These are phyloP conservation scores for Zalophus californianus DNA, from an alignment of 2,797 vertebrate species.

Conservation along the genomic window DNA sequence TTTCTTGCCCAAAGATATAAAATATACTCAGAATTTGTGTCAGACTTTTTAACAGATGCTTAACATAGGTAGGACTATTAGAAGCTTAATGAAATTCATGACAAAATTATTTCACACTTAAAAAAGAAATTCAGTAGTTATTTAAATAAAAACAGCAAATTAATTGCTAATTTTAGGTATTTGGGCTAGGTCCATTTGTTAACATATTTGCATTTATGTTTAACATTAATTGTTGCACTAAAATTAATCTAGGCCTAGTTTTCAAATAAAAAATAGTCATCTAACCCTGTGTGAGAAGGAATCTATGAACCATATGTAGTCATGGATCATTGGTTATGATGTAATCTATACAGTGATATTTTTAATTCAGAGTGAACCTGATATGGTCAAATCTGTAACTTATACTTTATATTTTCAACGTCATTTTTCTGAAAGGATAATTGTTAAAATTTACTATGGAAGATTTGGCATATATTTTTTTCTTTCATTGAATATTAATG, in stretches of 20 bases:
- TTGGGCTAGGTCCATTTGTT: neutral
- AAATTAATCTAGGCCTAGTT: neutral
- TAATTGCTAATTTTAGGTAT: neutral
- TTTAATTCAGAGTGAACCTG: neutral
- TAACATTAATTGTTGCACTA: neutral
- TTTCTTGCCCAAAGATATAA: neutral
- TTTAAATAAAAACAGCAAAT: neutral
- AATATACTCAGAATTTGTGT: neutral
- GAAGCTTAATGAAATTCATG: neutral
- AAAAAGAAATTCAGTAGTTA: constrained; percentile 6
- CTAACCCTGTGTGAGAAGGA: neutral
- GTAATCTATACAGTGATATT: neutral
- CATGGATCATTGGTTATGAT: neutral
- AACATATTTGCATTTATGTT: neutral
- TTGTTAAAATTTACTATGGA: neutral
- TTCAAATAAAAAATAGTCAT: neutral
- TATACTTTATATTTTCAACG: neutral
- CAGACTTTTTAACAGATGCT: neutral
- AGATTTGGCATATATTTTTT: neutral
- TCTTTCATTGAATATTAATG: neutral
- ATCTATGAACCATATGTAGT: neutral
- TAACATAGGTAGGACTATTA: neutral
- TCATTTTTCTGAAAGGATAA: constrained; percentile 44
- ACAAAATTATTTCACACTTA: neutral
- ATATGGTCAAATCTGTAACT: neutral